A percentile compares a stretch with the other conserved stretches of the same genome.
Evolutionary conservation across 2,888 invertebrate species (phyloP).

Genomic region (Dione vanillae): DNA sequence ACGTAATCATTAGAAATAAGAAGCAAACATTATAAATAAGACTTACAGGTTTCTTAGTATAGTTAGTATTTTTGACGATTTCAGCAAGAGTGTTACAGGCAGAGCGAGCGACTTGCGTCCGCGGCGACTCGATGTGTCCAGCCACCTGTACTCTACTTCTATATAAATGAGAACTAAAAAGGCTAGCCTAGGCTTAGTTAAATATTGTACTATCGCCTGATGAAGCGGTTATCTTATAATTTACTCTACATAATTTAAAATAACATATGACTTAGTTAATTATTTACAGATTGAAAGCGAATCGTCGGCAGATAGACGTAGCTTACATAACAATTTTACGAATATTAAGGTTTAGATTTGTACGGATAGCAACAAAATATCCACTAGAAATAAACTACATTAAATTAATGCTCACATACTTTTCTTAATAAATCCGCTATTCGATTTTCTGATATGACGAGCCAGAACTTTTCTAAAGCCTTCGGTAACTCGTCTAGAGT

Average conservation of each 20-base stretch:
- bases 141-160: constrained; percentile 57
- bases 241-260: too few species aligned
- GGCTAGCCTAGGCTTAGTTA: neutral
- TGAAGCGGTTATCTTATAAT: too few species aligned
- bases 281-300: too few species aligned
- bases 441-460: constrained; percentile 63
- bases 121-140: constrained; percentile 69
- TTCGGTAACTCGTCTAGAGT: constrained; percentile 67
- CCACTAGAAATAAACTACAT: neutral
- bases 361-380: too few species aligned
- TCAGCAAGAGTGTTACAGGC: constrained; percentile 69
- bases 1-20: too few species aligned
- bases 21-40: too few species aligned
- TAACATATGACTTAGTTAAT: too few species aligned
- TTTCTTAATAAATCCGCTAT: constrained; percentile 74
- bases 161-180: constrained; percentile 5
- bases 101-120: constrained; percentile 68
- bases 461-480: constrained; percentile 69
- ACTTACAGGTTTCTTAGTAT: constrained; percentile 75
- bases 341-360: too few species aligned
- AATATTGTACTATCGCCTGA: too few species aligned
- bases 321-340: too few species aligned
- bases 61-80: constrained; percentile 73
- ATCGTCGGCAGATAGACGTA: too few species aligned
- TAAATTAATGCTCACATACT: constrained; percentile 51